Evolutionary conservation across 2,113 vertebrate genomes (phyloP).

Genomic region (Pogonocichla stellata): DNA sequence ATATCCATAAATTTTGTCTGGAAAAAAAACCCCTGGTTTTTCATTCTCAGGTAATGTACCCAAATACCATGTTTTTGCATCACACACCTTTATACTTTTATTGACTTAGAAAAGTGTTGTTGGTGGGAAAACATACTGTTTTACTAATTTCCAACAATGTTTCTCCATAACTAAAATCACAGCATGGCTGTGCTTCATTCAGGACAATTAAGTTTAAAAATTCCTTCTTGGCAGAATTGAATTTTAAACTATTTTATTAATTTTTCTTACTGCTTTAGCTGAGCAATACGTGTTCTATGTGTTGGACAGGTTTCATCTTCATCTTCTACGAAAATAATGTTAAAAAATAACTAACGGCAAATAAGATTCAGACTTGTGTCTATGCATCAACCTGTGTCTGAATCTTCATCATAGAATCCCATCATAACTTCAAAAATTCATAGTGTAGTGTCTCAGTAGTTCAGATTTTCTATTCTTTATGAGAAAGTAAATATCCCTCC

Average conservation of each 20-base stretch:
- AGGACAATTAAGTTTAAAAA: constrained; percentile 30
- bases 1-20: neutral
- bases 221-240: neutral
- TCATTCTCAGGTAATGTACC: constrained; percentile 25
- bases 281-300: neutral
- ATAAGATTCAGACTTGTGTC: neutral
- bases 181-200: neutral
- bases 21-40: neutral
- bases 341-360: neutral
- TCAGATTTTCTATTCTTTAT: neutral
- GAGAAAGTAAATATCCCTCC: neutral
- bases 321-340: neutral
- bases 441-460: neutral
- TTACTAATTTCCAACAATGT: constrained; percentile 26
- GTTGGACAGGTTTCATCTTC: neutral
- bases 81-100: constrained; percentile 27
- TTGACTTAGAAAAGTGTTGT: constrained; percentile 33
- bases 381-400: neutral
- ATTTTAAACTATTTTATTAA: neutral
- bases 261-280: neutral
- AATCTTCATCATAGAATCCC: neutral
- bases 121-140: neutral
- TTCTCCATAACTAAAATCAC: constrained; percentile 45
- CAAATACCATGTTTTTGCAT: constrained; percentile 31
- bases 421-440: neutral